These are phyloP conservation scores for Eurytoma californica DNA, from an alignment of 2,888 invertebrate species.

Conservation along the genomic window DNA sequence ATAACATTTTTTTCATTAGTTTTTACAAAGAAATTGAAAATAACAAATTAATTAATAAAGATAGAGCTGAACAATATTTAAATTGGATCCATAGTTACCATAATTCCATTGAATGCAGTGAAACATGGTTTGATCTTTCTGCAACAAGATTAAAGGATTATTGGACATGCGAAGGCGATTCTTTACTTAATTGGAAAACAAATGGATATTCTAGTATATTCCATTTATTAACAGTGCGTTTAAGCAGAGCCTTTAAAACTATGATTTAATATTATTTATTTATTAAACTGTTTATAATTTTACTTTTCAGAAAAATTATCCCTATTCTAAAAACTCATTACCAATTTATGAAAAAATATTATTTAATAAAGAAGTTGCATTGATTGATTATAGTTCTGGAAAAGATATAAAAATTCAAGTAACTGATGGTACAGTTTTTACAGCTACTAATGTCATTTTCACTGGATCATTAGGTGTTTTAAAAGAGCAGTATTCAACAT, in stretches of 20 bases:
- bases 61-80: slow-evolving; percentile 76
- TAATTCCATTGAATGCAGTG: slow-evolving; percentile 78
- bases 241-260: neutral
- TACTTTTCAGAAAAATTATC: slow-evolving; percentile 76
- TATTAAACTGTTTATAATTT: slow-evolving; percentile 46
- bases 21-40: slow-evolving; percentile 62
- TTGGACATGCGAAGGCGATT: slow-evolving; percentile 83
- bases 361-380: slow-evolving; percentile 77
- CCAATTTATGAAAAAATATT: slow-evolving; percentile 75
- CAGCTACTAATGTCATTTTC: slow-evolving; percentile 81
- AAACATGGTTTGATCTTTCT: slow-evolving; percentile 82
- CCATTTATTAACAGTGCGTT: slow-evolving; percentile 81
- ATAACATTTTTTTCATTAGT: slow-evolving; percentile 58
- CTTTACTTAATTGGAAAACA: slow-evolving; percentile 84
- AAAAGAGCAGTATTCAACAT: slow-evolving; percentile 77
- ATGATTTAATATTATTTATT: neutral
- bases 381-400: slow-evolving; percentile 76
- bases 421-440: slow-evolving; percentile 77
- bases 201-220: slow-evolving; percentile 83
- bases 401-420: slow-evolving; percentile 77
- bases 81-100: slow-evolving; percentile 79
- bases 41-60: slow-evolving; percentile 60
- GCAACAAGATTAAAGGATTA: slow-evolving; percentile 80
- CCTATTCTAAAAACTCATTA: slow-evolving; percentile 74
- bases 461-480: slow-evolving; percentile 83